Percentiles rank a stretch among this genome's conserved stretches.
phyloP scores from a whole-genome alignment of 2,113 vertebrate species.

The Gymnarchus niloticus region DNA sequence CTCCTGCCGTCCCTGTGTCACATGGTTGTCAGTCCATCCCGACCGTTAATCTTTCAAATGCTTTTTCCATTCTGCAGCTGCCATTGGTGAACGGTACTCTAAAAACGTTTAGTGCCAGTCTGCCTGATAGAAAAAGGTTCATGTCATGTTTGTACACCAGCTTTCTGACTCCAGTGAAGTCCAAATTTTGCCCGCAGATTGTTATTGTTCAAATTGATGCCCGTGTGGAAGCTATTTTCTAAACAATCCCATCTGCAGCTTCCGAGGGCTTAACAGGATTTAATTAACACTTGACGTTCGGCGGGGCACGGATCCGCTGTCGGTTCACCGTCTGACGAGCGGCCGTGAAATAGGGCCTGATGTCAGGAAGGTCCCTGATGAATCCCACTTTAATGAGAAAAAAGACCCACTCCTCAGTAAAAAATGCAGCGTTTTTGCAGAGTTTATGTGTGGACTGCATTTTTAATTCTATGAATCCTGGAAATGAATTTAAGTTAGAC shows the following conservation, averaged over 20 bases:
- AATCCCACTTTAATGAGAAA: background rate
- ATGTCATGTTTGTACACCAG: background rate
- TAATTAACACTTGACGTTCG: constrained; percentile 8
- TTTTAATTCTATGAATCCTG: background rate
- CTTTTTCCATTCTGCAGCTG: too few species aligned
- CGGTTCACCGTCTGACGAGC: too few species aligned
- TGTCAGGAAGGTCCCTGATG: background rate
- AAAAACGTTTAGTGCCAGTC: background rate
- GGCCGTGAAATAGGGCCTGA: background rate
- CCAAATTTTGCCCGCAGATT: background rate
- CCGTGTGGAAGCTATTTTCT: constrained; percentile 7
- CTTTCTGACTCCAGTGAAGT: background rate
- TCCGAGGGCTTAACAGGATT: constrained; percentile 9
- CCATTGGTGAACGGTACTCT: too few species aligned
- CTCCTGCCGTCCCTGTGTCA: background rate
- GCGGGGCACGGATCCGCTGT: background rate
- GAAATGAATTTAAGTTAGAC: too few species aligned
- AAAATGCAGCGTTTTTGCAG: background rate
- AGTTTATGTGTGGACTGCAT: background rate
- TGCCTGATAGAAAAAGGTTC: too few species aligned
- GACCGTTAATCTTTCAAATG: background rate
- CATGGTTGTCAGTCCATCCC: background rate
- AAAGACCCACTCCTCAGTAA: background rate
- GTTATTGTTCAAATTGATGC: background rate
- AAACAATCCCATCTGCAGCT: constrained; percentile 14